Base-by-base conservation (phyloP, 2,113 vertebrate genomes). In the Triplophysa rosa region DNA sequence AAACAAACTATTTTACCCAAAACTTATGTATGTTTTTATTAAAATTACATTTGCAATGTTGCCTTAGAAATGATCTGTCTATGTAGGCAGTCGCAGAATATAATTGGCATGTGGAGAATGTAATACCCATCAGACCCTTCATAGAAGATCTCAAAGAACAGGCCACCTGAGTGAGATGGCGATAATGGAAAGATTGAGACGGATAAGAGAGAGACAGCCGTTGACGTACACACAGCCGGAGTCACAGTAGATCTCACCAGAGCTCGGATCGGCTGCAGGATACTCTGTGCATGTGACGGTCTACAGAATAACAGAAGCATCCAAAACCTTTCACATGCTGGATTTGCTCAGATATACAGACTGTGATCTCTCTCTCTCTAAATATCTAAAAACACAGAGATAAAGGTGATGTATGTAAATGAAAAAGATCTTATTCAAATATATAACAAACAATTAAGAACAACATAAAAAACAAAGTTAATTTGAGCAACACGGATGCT, bases 131-230 rank as follows among this genome's bases (percentile, higher is more conserved):
- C 4, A 54, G 14, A 54, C 49, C 16, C 49, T 54, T 45, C 10
- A 2, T 12, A 45, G 24, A 14, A 67, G 79, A 66, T 64, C 70
- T 74, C 29, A 74, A 33, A 47, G 47, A 67, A 61, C 67, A 29
- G 61, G 40, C 77, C 42, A 45, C 42, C 5, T 45, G 42, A 45
- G 42, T 12, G 42, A 45, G 42, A 29, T 19, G 6, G 67, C 10
- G 13, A 7, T 88, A 84, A 88, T 82, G 83, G 86, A 29, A 10
- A 69, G 23, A 47, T 11, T 13, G 42, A 14, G 17, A 52, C 2
- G 24, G 45, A 58, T 8, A 45, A 11, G 42, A 12, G n/a, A 24
- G 26, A 63, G 21, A 10, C 12, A 1, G 14, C 9, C 12, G 37
- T 21, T 75, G 54, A 47, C 26, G 59, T 19, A 69, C 23, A 54